These are phyloP conservation scores for Girardinichthys multiradiatus DNA, from an alignment of 2,113 vertebrate genomes.

Conservation along the genomic window DNA sequence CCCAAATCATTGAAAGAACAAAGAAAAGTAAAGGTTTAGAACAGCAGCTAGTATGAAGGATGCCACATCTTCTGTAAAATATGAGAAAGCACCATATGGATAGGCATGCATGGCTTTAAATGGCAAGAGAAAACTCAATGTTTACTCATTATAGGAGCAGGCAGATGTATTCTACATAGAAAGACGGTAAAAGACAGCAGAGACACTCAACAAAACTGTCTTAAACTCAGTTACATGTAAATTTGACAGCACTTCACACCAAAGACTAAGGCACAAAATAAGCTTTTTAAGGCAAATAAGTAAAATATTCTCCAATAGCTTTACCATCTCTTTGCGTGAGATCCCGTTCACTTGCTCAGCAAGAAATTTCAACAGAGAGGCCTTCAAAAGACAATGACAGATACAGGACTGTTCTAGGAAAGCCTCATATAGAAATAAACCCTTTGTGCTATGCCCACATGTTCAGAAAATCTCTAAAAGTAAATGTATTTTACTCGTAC, in stretches of 20 bases:
- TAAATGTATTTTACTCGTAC: not conserved
- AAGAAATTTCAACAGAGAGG: not conserved
- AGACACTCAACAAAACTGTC: no score
- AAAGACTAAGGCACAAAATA: not conserved
- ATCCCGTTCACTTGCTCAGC: not conserved
- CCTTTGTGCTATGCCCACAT: not conserved
- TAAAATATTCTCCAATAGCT: not conserved
- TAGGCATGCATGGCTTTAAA: not conserved
- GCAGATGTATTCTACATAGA: not conserved
- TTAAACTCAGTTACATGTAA: not conserved
- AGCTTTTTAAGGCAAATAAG: not conserved
- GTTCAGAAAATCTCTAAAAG: not conserved
- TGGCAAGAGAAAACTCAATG: not conserved
- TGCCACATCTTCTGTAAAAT: not conserved
- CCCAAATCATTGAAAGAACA: not conserved
- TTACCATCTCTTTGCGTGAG: accelerated
- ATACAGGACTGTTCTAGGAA: not conserved
- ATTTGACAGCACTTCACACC: not conserved
- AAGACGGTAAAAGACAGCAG: no score
- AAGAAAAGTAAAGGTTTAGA: not conserved
- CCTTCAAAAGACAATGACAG: not conserved
- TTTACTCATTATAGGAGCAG: not conserved
- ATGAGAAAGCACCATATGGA: not conserved
- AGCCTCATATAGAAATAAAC: not conserved
- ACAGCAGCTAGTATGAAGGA: not conserved